Conservation (phyloP, 2,888 invertebrate species). For the Fragum sueziense region DNA sequence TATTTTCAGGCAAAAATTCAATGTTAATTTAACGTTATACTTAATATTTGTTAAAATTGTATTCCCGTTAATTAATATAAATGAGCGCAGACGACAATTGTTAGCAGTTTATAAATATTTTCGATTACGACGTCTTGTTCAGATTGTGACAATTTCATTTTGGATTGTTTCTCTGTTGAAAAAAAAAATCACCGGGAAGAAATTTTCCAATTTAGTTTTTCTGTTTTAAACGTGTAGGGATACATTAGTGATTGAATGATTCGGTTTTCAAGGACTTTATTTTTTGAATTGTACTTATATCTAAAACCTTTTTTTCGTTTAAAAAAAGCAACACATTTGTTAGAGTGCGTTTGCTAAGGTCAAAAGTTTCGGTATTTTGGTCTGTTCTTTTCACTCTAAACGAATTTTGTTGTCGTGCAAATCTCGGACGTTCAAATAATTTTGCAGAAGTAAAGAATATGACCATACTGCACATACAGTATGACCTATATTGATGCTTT, state of each 20-base stretch:
- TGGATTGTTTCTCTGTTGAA: neutral
- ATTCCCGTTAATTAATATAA: conserved; percentile 23
- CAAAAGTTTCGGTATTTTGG: too few species aligned
- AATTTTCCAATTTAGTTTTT: neutral
- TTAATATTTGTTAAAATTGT: conserved; percentile 28
- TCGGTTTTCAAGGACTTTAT: neutral
- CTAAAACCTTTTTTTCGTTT: too few species aligned
- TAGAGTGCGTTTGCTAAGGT: too few species aligned
- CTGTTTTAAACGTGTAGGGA: neutral
- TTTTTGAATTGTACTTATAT: too few species aligned
- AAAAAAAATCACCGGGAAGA: neutral
- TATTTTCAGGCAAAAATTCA: conserved; percentile 19
- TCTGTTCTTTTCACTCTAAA: too few species aligned
- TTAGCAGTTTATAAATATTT: conserved; percentile 23
- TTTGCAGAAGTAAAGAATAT: too few species aligned
- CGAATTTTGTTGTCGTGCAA: too few species aligned
- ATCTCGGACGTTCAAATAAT: too few species aligned
- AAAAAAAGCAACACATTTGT: too few species aligned
- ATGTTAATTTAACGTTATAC: conserved; percentile 26
- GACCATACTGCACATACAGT: too few species aligned
- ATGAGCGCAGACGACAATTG: conserved; percentile 6
- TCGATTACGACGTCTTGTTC: conserved; percentile 2
- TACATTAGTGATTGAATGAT: neutral
- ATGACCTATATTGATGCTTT: too few species aligned
- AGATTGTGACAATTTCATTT: conserved; percentile 15